A percentile compares a stretch with the other conserved stretches of the same genome.
These are phyloP conservation scores for Callosobruchus maculatus DNA, from an alignment of 2,888 invertebrate species.

Conservation along the genomic window DNA sequence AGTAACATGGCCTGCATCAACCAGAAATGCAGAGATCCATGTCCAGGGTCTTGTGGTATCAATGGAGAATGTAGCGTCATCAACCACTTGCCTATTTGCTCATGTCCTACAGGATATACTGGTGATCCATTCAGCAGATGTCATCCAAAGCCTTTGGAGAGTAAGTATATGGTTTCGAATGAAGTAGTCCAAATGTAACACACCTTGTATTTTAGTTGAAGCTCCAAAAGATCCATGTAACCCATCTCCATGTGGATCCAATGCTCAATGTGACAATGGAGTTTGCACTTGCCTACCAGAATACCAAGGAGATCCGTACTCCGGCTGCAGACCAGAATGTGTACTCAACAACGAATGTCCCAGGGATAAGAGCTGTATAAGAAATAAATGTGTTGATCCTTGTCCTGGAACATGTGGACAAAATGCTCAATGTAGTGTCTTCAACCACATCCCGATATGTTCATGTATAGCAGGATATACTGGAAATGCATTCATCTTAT, in stretches of 20 bases:
- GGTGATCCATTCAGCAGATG: constrained; percentile 58
- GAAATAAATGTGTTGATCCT: constrained; percentile 70
- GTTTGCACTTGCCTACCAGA: constrained; percentile 68
- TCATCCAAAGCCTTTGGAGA: constrained; percentile 39
- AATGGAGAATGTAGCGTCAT: constrained; percentile 62
- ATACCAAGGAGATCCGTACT: constrained; percentile 69
- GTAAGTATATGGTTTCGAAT: not conserved
- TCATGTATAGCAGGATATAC: constrained; percentile 60
- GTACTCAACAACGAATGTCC: constrained; percentile 68
- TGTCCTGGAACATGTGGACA: constrained; percentile 69
- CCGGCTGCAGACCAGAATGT: constrained; percentile 72
- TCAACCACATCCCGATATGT: constrained; percentile 77
- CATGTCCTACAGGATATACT: constrained; percentile 57
- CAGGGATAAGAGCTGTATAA: constrained; percentile 65
- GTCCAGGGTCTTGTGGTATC: constrained; percentile 67
- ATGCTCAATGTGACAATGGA: constrained; percentile 62
- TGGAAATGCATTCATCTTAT: constrained; percentile 54
- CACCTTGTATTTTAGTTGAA: constrained; percentile 7
- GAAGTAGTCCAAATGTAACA: not conserved
- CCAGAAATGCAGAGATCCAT: constrained; percentile 70
- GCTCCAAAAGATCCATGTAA: constrained; percentile 52
- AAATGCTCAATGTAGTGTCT: constrained; percentile 69
- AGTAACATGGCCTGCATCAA: constrained; percentile 70
- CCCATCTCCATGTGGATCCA: constrained; percentile 76
- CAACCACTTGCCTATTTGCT: constrained; percentile 67